Conservation (phyloP, 37 sponge, comb jelly and placozoan genomes). For the Spongia lamella region DNA sequence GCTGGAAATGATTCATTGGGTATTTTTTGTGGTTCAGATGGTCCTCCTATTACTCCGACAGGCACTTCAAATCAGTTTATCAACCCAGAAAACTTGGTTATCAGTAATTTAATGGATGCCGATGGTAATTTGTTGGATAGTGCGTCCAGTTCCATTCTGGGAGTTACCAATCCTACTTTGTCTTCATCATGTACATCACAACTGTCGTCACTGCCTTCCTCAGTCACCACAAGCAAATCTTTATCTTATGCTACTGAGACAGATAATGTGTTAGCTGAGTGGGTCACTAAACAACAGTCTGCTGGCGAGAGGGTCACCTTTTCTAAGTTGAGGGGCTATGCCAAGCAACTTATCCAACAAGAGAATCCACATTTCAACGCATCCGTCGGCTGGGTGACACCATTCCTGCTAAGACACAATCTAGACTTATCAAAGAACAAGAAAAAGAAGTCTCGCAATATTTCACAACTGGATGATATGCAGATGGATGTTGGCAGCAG, state of each 20-base stretch:
- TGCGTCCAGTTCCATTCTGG: no score
- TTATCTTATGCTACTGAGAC: constrained; percentile 80
- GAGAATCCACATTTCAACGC: constrained; percentile 86
- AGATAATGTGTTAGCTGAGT: constrained; percentile 54
- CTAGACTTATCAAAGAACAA: constrained; percentile 57
- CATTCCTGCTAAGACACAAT: constrained; percentile 76
- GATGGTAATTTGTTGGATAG: no score
- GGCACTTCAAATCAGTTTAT: no score
- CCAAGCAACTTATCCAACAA: constrained; percentile 54
- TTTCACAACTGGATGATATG: background rate
- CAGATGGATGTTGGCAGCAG: background rate
- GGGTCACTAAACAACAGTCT: constrained; percentile 52
- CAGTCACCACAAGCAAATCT: constrained; percentile 46
- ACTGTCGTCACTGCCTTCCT: no score
- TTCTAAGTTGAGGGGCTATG: constrained; percentile 63
- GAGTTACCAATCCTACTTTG: no score
- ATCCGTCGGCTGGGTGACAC: constrained; percentile 85
- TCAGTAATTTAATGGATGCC: no score
- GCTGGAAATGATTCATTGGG: no score
- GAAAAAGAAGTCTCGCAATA: background rate
- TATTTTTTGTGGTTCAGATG: no score
- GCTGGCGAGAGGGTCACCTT: constrained; percentile 74
- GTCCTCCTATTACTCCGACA: no score
- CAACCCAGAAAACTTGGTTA: no score
- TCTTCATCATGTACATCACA: no score